phyloP scores from a whole-genome alignment of 2,113 vertebrate genomes.

The Tetraodon nigroviridis region DNA sequence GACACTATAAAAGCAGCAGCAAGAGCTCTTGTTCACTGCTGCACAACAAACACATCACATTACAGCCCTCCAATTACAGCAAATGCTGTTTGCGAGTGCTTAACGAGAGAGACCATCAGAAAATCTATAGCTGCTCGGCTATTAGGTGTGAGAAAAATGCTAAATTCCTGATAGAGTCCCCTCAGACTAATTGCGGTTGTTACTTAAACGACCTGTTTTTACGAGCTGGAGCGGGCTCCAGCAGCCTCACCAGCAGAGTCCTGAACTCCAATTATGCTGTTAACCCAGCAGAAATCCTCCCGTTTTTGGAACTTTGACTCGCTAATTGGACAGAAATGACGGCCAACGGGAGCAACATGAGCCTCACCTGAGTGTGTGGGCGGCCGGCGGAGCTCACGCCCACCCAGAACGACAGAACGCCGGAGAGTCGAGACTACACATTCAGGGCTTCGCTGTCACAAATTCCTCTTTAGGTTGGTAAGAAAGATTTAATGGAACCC shows the following conservation, averaged over 20 bases:
- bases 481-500: constrained; percentile 24
- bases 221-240: constrained; percentile 22
- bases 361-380: constrained; percentile 35
- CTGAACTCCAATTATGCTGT: constrained; percentile 60
- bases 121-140: constrained; percentile 9
- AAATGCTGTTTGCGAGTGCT: not conserved
- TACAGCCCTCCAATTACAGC: not conserved
- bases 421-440: no score
- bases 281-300: constrained; percentile 57
- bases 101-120: constrained; percentile 15
- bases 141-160: constrained; percentile 16
- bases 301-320: constrained; percentile 25
- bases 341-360: constrained; percentile 36
- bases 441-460: constrained; percentile 20
- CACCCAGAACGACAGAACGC: no score
- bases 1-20: no score
- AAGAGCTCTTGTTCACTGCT: no score
- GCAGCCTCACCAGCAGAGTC: constrained; percentile 30
- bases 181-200: constrained; percentile 17
- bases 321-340: constrained; percentile 61
- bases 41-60: not conserved
- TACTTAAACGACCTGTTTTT: constrained; percentile 23
- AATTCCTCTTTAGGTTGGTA: constrained; percentile 37
- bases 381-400: not conserved
- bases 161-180: constrained; percentile 11